phyloP scores from a whole-genome alignment of 2,113 vertebrate species.

The Pristiophorus japonicus region DNA sequence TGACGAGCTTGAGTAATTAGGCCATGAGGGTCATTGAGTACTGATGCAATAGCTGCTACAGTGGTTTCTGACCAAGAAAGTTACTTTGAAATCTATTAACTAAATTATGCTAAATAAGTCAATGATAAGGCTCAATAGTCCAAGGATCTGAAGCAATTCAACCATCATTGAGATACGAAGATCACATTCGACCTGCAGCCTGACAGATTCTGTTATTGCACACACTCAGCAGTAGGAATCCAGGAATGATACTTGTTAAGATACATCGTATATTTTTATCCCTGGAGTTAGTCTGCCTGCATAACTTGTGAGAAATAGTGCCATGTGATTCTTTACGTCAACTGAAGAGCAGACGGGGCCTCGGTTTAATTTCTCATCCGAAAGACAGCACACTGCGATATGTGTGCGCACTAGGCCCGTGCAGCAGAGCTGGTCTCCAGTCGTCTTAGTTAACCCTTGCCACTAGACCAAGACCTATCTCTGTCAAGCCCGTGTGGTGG shows the following conservation, averaged over 20 bases:
- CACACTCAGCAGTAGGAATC: background rate
- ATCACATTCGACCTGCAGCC: background rate
- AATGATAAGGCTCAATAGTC: constrained; percentile 1
- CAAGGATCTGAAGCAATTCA: background rate
- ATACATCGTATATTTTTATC: background rate
- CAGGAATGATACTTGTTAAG: background rate
- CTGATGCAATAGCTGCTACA: background rate
- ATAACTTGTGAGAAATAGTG: background rate
- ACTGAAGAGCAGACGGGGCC: too few species aligned
- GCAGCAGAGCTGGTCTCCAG: too few species aligned
- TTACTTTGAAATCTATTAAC: constrained; percentile 18
- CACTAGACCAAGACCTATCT: too few species aligned
- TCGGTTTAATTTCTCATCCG: too few species aligned
- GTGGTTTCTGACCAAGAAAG: background rate
- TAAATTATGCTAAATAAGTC: constrained; percentile 13
- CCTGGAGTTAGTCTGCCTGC: background rate
- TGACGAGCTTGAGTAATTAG: background rate
- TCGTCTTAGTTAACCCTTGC: too few species aligned
- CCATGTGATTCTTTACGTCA: too few species aligned
- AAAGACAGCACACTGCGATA: too few species aligned
- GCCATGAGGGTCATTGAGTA: background rate
- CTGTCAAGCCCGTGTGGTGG: too few species aligned
- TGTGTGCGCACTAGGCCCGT: too few species aligned
- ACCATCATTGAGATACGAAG: background rate
- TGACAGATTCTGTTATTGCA: background rate